Base-by-base conservation (phyloP, 2,888 invertebrate species). In the Keiferia lycopersicella region DNA sequence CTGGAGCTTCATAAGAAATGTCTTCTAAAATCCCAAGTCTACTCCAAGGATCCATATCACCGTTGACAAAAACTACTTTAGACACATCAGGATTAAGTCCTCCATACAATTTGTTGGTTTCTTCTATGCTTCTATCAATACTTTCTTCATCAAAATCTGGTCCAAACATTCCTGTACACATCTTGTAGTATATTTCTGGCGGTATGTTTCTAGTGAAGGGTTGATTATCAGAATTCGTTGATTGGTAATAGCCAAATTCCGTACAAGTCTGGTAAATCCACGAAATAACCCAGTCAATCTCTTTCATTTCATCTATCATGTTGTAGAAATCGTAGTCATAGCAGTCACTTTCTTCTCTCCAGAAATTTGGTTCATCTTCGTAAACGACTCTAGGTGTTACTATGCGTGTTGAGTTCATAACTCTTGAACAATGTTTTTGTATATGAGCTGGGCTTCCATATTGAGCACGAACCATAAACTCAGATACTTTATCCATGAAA, bases 241-340 rank as follows among this genome's bases (percentile, higher is more conserved):
- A 94, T 79, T 95, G 95, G 77, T 92, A 96, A 77, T 94, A 96
- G 34, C 96, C 95, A 75, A 94, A 96, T 83, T 96, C 96, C 3
- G 94, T 94, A 81, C 96, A 96, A 0, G 95, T 95, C 82, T 96
- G 96, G 77, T 95, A 95, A 0, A 84, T 86, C 96, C 96, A 96
- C 11, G 86, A 75, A 1, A 74, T 70, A n/a, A 68, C 66, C 77
- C 74, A 78, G 64, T 81, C 78, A 22, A 74, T 69, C 4, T 73
- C 65, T 59, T 73, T 78, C 60, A 81, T 76, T 20, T 66, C 63
- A 63, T 81, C 71, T 16, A 89, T 76, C 73, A 84, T 76, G 18
- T 71, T 70, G 62, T 85, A 77, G 57, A 88, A 90, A 65, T 84
- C 81, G 26, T 82, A 83, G 66, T 81, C 73, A 48, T 71, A 75